These are phyloP conservation scores for Chaenodraco wilsoni DNA, from an alignment of 2,797 vertebrate species.

Conservation along the genomic window DNA sequence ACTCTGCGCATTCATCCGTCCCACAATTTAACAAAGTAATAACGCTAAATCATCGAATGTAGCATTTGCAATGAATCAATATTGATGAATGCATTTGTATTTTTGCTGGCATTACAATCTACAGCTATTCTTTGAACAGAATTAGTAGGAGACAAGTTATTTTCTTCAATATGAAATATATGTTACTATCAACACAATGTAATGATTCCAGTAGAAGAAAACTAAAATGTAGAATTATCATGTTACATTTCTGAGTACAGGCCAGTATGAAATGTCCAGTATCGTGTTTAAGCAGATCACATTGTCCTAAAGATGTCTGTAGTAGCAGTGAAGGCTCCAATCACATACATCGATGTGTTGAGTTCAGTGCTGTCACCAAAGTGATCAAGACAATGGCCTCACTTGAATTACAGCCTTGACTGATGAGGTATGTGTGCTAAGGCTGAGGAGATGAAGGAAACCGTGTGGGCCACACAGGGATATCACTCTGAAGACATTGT, in stretches of 20 bases:
- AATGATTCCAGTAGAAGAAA: background rate
- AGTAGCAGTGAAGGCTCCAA: conserved; percentile 7
- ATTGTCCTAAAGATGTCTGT: conserved; percentile 1
- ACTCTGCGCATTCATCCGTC: background rate
- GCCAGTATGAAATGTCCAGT: background rate
- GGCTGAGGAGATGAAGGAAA: background rate
- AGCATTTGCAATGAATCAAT: background rate
- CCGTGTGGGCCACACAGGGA: conserved; percentile 27
- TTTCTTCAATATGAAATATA: background rate
- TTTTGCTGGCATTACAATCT: background rate
- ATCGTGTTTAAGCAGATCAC: background rate
- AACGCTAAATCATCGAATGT: background rate
- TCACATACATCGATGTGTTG: conserved; percentile 28
- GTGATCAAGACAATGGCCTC: conserved; percentile 35
- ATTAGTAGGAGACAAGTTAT: background rate
- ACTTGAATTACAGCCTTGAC: conserved; percentile 18
- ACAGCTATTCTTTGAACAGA: background rate
- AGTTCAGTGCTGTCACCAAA: conserved; percentile 15
- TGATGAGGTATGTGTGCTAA: conserved; percentile 38
- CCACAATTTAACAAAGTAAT: background rate
- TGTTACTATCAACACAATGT: no score
- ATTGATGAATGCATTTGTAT: background rate
- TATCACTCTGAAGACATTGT: conserved; percentile 46
- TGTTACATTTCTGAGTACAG: background rate
- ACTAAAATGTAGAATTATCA: no score